These are phyloP conservation scores for Pseudomyrmex gracilis DNA, from an alignment of 1,140 invertebrate genomes.

Conservation along the genomic window DNA sequence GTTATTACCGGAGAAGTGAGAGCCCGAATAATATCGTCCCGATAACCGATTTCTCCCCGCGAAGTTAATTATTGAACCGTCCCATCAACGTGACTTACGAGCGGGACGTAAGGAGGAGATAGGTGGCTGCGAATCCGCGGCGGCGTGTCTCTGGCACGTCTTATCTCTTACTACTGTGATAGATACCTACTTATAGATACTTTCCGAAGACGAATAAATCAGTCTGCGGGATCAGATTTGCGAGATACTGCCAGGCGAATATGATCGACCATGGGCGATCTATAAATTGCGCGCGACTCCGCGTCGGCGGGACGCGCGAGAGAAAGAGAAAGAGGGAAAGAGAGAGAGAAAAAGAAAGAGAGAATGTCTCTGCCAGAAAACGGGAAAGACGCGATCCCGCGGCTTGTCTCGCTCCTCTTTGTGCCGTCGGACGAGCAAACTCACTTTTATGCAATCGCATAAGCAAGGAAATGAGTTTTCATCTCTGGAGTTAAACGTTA, in stretches of 20 bases:
- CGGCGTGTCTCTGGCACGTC: conserved; percentile 41
- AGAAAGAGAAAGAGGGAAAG: no score
- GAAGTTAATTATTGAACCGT: conserved; percentile 84
- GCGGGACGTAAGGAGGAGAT: conserved; percentile 65
- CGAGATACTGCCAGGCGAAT: conserved; percentile 52
- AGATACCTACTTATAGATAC: conserved; percentile 77
- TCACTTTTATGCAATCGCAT: conserved; percentile 64
- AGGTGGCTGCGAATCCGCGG: conserved; percentile 67
- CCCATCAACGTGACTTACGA: conserved; percentile 82
- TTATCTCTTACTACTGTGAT: conserved; percentile 67
- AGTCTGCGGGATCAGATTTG: conserved; percentile 58
- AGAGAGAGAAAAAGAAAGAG: no score
- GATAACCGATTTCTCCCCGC: conserved; percentile 80
- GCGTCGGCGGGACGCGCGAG: conserved; percentile 13
- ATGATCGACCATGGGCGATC: conserved; percentile 56
- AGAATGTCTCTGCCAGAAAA: neutral
- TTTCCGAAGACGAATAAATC: conserved; percentile 75
- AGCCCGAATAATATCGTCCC: conserved; percentile 77
- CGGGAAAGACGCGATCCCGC: neutral
- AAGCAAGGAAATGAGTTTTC: conserved; percentile 59
- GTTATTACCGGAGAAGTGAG: conserved; percentile 74
- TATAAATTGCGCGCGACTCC: conserved; percentile 21
- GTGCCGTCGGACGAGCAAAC: conserved; percentile 41
- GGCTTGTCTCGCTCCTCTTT: conserved; percentile 42
- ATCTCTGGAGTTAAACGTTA: conserved; percentile 50